Evolutionary conservation across 1,140 invertebrate genomes (phyloP).

Genomic region (Asobara japonica): DNA sequence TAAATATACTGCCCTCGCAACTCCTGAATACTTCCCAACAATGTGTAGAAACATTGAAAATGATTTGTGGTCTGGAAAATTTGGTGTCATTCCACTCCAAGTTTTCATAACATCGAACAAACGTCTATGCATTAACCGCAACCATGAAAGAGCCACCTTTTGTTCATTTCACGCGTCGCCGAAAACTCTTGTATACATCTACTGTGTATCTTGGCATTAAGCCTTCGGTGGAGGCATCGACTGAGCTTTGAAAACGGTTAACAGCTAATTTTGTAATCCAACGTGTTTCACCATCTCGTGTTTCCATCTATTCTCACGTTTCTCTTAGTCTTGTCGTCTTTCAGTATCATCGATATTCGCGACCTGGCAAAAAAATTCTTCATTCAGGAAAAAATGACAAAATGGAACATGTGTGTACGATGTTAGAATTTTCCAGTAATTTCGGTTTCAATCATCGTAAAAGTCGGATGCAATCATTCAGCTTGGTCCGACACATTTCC

Average conservation of each 20-base stretch:
- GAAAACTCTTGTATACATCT: constrained; percentile 23
- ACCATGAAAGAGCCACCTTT: constrained; percentile 14
- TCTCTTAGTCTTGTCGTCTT: neutral
- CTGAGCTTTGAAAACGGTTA: constrained; percentile 32
- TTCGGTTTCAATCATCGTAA: no score
- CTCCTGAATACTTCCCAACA: no score
- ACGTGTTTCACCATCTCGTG: neutral
- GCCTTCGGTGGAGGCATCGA: neutral
- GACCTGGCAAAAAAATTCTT: neutral
- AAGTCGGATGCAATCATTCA: no score
- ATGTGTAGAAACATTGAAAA: neutral
- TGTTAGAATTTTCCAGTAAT: no score
- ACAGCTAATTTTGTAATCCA: constrained; percentile 35
- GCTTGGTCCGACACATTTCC: no score
- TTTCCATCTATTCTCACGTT: constrained; percentile 22
- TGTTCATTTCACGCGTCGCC: constrained; percentile 27
- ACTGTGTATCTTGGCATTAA: constrained; percentile 35
- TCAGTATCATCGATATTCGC: neutral
- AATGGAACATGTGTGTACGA: no score
- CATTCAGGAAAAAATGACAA: no score
- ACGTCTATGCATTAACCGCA: neutral
- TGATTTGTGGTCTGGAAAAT: neutral
- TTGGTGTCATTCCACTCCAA: neutral
- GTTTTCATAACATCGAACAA: no score
- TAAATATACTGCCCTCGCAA: no score